Conservation (phyloP, 2,888 invertebrate genomes). For the Colostygia pectinataria region DNA sequence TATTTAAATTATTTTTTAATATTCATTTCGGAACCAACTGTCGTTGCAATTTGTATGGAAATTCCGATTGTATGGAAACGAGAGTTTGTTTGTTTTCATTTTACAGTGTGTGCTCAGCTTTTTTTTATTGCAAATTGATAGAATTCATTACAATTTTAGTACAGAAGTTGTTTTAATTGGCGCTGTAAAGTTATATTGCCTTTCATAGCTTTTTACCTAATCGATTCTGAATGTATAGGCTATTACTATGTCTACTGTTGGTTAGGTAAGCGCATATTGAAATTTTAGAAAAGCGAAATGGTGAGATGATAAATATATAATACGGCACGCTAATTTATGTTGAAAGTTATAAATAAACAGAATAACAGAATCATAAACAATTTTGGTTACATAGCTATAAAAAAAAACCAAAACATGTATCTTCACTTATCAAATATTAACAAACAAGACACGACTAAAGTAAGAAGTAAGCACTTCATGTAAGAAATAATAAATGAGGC, state of each 20-base stretch:
- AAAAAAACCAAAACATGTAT: too few relatives aligned
- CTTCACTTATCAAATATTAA: too few relatives aligned
- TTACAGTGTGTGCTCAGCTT: constrained; percentile 26
- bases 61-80: constrained; percentile 27
- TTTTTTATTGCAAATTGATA: constrained; percentile 36
- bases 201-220: constrained; percentile 25
- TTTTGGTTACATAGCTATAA: too few relatives aligned
- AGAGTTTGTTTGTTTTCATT: background rate
- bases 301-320: too few relatives aligned
- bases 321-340: too few relatives aligned
- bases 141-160: constrained; percentile 27
- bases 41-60: constrained; percentile 36
- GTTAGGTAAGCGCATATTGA: too few relatives aligned
- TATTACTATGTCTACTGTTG: background rate
- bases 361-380: too few relatives aligned
- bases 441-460: too few relatives aligned
- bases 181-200: constrained; percentile 31
- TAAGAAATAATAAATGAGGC: too few relatives aligned
- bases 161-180: constrained; percentile 32
- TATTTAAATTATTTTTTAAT: constrained; percentile 31
- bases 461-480: too few relatives aligned
- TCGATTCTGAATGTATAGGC: constrained; percentile 10
- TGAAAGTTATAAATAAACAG: too few relatives aligned
- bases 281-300: too few relatives aligned
- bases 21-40: constrained; percentile 24